Evolutionary conservation across 1,140 invertebrate genomes (phyloP), one percentile per base, ranked within the genome.

Genomic region (Hermetia illucens): DNA sequence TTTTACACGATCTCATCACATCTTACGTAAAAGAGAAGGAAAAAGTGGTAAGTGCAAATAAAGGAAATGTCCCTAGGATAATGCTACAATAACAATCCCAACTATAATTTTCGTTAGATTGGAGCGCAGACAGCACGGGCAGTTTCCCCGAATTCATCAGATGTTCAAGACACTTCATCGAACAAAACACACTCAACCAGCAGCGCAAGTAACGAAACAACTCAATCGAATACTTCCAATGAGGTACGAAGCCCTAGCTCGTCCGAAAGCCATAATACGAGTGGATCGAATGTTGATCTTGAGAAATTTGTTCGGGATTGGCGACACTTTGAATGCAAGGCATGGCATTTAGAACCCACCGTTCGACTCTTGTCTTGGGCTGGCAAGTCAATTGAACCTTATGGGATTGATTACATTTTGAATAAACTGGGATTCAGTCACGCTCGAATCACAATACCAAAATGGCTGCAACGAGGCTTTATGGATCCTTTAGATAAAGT

Each of bases 311-410:
- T 61, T 22, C 46, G 56, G 2, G 52, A 97, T 64, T 92, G 83
- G 79, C 66, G 93, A 42, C 80, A 82, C 50, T 98, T 90, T 64
- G 77, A 83, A 48, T 97, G 93, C 61, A 86, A 91, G 64, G 92
- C 89, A 1, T 98, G 94, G 95, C 89, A 94, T 55, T 70, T 98
- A 21, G 93, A 98, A 63, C 95, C 94, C 4, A 97, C 92, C 35
- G 91, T 98, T 36, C 75, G 88, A 51, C 62, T 93, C 38, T 63
- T 92, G 5, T 90, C 89, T n/a, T 92, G 90, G 88, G 89, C 84
- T 38, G 91, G 90, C 12, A 90, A 92, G 61, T 86, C 87, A 45
- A 93, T 97, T 44, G 91, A 96, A 61, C 91, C 92, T 1, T 94
- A 96, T 51, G 93, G 92, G 25, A 90, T 96, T 24, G 93, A 98